phyloP scores from a whole-genome alignment of 2,888 invertebrate species.

The Subacronicta megacephala region DNA sequence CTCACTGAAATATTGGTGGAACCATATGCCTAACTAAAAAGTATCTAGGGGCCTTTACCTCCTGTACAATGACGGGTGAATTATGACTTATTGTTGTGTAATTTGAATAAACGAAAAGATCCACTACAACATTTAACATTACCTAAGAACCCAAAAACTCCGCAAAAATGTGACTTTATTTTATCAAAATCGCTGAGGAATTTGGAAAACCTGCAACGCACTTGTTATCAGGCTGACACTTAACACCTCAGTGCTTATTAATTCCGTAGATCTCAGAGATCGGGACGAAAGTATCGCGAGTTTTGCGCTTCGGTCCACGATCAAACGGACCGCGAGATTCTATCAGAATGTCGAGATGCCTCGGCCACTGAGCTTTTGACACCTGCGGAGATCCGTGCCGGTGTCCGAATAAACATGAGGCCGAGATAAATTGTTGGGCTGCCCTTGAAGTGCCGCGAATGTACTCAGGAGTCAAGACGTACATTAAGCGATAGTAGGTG shows the following conservation, averaged over 20 bases:
- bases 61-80: no score
- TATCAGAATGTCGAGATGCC: constrained; percentile 61
- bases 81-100: not conserved
- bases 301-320: constrained; percentile 55
- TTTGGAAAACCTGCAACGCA: constrained; percentile 35
- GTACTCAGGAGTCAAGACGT: not conserved
- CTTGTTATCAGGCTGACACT: constrained; percentile 49
- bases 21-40: no score
- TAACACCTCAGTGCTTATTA: constrained; percentile 67
- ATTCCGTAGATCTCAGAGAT: constrained; percentile 68
- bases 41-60: no score
- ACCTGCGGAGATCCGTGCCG: constrained; percentile 41
- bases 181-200: constrained; percentile 47
- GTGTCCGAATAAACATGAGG: constrained; percentile 44
- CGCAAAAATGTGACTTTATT: constrained; percentile 18
- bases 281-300: constrained; percentile 62
- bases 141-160: not conserved
- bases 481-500: no score
- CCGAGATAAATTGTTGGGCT: constrained; percentile 34
- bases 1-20: no score
- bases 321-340: constrained; percentile 64
- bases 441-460: constrained; percentile 40
- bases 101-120: not conserved
- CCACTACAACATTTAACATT: constrained; percentile 1
- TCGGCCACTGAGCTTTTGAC: constrained; percentile 51